These are phyloP conservation scores for Platyrinchus mystaceus DNA, from an alignment of 2,797 vertebrate species.

Conservation along the genomic window DNA sequence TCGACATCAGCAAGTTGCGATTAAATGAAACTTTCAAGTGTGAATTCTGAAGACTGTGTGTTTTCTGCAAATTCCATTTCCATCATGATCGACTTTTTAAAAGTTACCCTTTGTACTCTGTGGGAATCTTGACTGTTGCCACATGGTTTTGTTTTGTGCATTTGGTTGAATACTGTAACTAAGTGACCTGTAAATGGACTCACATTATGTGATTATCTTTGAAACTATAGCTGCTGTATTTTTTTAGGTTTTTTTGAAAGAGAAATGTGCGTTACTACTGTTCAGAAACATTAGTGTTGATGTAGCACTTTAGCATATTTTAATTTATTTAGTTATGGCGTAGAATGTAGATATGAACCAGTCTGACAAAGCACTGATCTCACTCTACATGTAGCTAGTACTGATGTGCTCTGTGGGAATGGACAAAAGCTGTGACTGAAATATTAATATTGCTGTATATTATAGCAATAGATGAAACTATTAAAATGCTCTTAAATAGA, in stretches of 20 bases:
- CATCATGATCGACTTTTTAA: slow-evolving; percentile 14
- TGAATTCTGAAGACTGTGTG: slow-evolving; percentile 72
- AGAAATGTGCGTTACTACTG: slow-evolving; percentile 84
- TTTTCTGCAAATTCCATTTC: slow-evolving; percentile 50
- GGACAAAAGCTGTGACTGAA: slow-evolving; percentile 55
- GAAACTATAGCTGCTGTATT: slow-evolving; percentile 76
- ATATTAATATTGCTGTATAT: slow-evolving; percentile 51
- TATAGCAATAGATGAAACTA: slow-evolving; percentile 56
- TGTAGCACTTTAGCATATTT: slow-evolving; percentile 81
- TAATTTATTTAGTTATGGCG: slow-evolving; percentile 80
- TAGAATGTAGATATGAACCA: slow-evolving; percentile 76
- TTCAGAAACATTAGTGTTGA: slow-evolving; percentile 74
- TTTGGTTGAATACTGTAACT: slow-evolving; percentile 59
- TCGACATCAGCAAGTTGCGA: slow-evolving; percentile 86
- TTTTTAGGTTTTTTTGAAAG: slow-evolving; percentile 52
- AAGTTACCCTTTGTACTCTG: slow-evolving; percentile 20
- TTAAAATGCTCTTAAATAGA: slow-evolving; percentile 47
- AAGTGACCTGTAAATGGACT: slow-evolving; percentile 58
- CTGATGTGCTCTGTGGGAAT: slow-evolving; percentile 56
- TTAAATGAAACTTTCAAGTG: slow-evolving; percentile 81
- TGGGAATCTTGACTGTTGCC: slow-evolving; percentile 55
- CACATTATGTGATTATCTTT: slow-evolving; percentile 61
- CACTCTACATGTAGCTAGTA: slow-evolving; percentile 78
- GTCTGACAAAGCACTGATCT: slow-evolving; percentile 78
- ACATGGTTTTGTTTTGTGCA: not conserved